phyloP scores from a whole-genome alignment of 2,797 vertebrate genomes.

The Sebastes reedi region DNA sequence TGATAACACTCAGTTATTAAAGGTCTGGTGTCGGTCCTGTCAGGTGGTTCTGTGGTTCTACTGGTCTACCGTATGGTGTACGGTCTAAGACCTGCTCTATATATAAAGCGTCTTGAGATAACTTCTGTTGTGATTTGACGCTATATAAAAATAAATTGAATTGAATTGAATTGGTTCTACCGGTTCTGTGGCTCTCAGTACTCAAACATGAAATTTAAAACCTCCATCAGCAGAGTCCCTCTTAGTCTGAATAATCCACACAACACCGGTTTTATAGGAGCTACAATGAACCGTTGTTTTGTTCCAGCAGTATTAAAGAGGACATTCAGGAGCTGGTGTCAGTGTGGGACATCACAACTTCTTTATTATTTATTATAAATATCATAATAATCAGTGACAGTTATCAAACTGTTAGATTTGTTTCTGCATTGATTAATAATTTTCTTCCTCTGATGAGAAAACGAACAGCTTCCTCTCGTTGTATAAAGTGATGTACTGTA shows the following conservation, averaged over 20 bases:
- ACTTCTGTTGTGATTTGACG: no score
- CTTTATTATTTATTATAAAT: background rate
- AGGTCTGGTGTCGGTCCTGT: background rate
- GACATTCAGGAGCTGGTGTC: background rate
- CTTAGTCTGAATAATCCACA: background rate
- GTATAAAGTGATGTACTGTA: background rate
- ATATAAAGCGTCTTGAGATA: no score
- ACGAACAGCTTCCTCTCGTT: background rate
- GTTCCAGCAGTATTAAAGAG: background rate
- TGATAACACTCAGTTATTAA: background rate
- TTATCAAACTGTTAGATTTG: background rate
- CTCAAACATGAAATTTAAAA: background rate
- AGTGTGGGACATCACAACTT: background rate
- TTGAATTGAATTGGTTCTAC: no score
- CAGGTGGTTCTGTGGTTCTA: no score
- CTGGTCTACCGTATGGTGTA: no score
- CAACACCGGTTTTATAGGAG: background rate
- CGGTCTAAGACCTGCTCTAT: no score
- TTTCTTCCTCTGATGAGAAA: background rate
- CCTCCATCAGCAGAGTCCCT: background rate
- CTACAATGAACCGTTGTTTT: background rate
- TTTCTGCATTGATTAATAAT: background rate
- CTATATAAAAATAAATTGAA: no score
- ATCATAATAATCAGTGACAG: background rate
- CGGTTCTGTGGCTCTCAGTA: background rate